A percentile compares a stretch with the other conserved stretches of the same genome.
Evolutionary conservation across 2,113 vertebrate genomes (phyloP).

Genomic region (Oriolus oriolus): DNA sequence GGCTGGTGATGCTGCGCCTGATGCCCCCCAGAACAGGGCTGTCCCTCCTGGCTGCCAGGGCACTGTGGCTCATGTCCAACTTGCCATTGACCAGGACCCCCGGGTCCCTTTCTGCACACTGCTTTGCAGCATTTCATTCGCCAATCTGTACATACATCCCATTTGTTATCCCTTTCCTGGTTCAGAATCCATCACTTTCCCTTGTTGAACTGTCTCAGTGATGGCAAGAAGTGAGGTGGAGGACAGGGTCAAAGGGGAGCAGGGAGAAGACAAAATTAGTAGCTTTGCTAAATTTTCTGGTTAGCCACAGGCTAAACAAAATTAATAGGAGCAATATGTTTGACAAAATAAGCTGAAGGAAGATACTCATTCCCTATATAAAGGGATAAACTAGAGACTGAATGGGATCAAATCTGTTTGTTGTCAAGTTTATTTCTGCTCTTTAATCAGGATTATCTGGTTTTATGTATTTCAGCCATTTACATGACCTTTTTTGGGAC

Average conservation of each 20-base stretch:
- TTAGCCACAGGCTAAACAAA: neutral
- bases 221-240: neutral
- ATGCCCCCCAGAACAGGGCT: accelerated
- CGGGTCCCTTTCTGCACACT: neutral
- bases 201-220: neutral
- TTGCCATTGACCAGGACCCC: accelerated
- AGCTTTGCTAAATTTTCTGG: neutral
- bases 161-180: neutral
- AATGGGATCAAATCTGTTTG: neutral
- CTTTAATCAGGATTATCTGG: neutral
- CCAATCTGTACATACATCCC: too few relatives aligned
- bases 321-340: neutral
- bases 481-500: neutral
- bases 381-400: neutral
- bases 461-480: neutral
- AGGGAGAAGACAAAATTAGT: neutral
- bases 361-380: neutral
- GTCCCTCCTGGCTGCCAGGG: neutral
- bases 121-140: neutral
- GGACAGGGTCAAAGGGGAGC: neutral
- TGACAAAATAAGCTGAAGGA: neutral
- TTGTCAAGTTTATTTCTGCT: neutral
- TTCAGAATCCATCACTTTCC: neutral
- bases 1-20: neutral
- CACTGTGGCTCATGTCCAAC: accelerated